A percentile compares a stretch with the other conserved stretches of the same genome.
Conservation (phyloP, 2,888 invertebrate genomes). For the Beris chalybata region DNA sequence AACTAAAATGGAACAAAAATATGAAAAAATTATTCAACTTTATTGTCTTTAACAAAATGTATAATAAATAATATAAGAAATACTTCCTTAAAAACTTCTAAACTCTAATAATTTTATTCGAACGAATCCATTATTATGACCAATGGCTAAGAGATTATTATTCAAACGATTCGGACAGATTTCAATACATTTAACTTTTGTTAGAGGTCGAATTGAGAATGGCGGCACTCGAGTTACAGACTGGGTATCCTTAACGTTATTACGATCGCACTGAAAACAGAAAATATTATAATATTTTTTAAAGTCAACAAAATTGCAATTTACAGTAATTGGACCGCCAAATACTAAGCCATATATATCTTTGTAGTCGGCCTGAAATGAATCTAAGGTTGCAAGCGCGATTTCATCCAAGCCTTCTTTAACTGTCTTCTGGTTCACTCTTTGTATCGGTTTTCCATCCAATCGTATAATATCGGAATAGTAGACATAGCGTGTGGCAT, state of each 20-base stretch:
- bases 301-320: slow-evolving; percentile 8
- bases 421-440: background rate
- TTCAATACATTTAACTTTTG: slow-evolving; percentile 18
- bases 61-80: too few relatives aligned
- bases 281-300: background rate
- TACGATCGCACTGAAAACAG: slow-evolving; percentile 14
- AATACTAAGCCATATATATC: slow-evolving; percentile 50
- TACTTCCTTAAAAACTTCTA: background rate
- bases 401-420: background rate
- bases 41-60: too few relatives aligned
- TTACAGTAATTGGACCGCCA: slow-evolving; percentile 42
- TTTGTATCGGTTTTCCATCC: slow-evolving; percentile 30
- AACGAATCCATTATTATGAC: slow-evolving; percentile 20
- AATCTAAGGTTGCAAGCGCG: slow-evolving; percentile 16
- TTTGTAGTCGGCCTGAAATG: slow-evolving; percentile 43
- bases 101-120: slow-evolving; percentile 6
- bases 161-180: slow-evolving; percentile 3
- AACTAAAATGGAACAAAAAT: too few relatives aligned
- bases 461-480: slow-evolving; percentile 45
- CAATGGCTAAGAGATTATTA: slow-evolving; percentile 3
- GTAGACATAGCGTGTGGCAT: slow-evolving; percentile 39
- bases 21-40: background rate
- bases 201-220: slow-evolving; percentile 6
- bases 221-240: background rate
- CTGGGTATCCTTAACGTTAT: background rate